Evolutionary conservation across 64 coral and sea anemone species (phyloP).

Genomic region (Cladopsammia gracilis): DNA sequence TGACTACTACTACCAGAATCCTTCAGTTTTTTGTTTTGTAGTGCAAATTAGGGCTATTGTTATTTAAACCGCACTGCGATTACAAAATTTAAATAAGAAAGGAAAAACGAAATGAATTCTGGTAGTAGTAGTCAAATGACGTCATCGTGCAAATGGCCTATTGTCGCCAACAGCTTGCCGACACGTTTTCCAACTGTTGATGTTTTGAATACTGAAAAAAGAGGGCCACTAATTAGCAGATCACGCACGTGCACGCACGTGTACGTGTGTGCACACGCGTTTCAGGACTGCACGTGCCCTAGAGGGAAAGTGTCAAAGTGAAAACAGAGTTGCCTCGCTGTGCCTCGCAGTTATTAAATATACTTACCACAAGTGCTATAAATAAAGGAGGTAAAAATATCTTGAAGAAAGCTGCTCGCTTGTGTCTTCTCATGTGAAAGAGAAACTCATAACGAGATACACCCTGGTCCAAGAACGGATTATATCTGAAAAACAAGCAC

Average conservation of each 20-base stretch:
- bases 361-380: slow-evolving; percentile 96
- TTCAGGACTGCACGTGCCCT: background rate
- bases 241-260: background rate
- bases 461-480: slow-evolving; percentile 98
- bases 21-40: too few species aligned
- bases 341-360: background rate
- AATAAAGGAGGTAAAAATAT: slow-evolving; percentile 99
- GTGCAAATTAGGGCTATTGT: too few species aligned
- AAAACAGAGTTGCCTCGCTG: background rate
- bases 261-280: background rate
- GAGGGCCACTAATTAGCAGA: background rate
- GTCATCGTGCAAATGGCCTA: too few species aligned
- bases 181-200: background rate
- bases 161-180: too few species aligned
- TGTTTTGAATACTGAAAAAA: background rate
- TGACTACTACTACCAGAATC: too few species aligned
- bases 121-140: too few species aligned
- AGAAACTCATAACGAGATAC: slow-evolving; percentile 98
- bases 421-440: slow-evolving; percentile 98
- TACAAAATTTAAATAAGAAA: too few species aligned
- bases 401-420: slow-evolving; percentile 98
- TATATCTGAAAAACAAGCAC: slow-evolving; percentile 71
- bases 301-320: background rate
- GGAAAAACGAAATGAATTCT: too few species aligned
- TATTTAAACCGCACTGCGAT: too few species aligned